Evolutionary conservation across 2,888 invertebrate species (phyloP), one percentile per base, ranked within the genome.

Genomic region (Tuta absoluta): DNA sequence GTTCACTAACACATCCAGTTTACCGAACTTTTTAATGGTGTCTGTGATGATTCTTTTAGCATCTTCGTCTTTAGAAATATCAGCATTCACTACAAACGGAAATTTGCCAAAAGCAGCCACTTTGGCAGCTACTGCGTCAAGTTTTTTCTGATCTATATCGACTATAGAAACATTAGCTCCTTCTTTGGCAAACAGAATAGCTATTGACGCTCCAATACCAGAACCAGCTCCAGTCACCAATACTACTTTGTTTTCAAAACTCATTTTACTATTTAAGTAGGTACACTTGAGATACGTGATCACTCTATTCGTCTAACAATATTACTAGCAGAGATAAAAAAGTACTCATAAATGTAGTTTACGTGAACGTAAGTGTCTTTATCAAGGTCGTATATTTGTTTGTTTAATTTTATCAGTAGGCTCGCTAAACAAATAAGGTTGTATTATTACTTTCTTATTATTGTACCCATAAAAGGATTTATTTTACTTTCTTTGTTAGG

Each of bases 181-280:
- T 58, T 93, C 84, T 71, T 92, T 90, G 0, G 94, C 92, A 69
- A 95, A 94, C 51, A 93, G 86, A 0, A 93, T 70, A 0, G 95
- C 94, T 0, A 94, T 92, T 0, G 93, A 93, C 0, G 93, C 93
- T 1, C 95, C 95, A 53, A 95, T 95, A 0, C 95, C 95, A 4
- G 94, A 94, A 75, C 94, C 94, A 0, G 93, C 94, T 8, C 95
- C 94, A 1, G 92, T 92, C 28, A 93, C 84, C 19, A 93, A 75
- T 1, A 92, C 82, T 0, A 92, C 89, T 84, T 93, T 93, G 17
- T 86, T 86, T 45, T 63, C 53, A 24, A 73, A 71, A 63, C 67
- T 71, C 70, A 71, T 71, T 60, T 58, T 65, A 14, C 19, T 19
- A 19, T 21, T 49, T 4, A 8, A 8, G 1, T 17, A 2, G 3